Percentiles rank a stretch among this genome's conserved stretches.
Evolutionary conservation across 1,140 invertebrate species (phyloP).

Genomic region (Cotesia vestalis): DNA sequence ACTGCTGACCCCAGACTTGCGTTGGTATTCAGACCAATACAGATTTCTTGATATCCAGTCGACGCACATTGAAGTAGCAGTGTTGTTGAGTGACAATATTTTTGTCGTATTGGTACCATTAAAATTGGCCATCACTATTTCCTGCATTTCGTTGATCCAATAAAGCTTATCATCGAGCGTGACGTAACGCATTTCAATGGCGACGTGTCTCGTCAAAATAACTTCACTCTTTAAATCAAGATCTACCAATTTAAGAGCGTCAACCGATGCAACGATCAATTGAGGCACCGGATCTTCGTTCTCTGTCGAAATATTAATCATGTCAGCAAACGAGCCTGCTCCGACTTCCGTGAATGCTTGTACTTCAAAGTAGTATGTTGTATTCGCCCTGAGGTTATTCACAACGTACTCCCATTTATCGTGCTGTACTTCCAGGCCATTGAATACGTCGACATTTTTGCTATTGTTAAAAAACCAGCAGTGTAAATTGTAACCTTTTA

Average conservation of each 20-base stretch:
- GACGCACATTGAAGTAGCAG: constrained; percentile 74
- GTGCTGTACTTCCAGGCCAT: constrained; percentile 46
- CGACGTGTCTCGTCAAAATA: constrained; percentile 70
- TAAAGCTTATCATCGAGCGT: constrained; percentile 78
- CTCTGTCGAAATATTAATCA: constrained; percentile 71
- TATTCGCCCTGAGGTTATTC: constrained; percentile 68
- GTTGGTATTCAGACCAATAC: constrained; percentile 78
- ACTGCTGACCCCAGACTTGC: constrained; percentile 52
- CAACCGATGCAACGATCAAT: constrained; percentile 76
- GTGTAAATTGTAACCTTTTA: constrained; percentile 76
- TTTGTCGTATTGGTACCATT: constrained; percentile 68
- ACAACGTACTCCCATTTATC: constrained; percentile 68
- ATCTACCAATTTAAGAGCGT: constrained; percentile 78
- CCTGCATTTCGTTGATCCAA: constrained; percentile 85
- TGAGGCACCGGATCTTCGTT: constrained; percentile 79
- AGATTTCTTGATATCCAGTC: constrained; percentile 87
- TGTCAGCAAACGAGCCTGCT: constrained; percentile 72
- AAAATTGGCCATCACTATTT: constrained; percentile 75
- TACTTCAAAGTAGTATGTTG: constrained; percentile 82
- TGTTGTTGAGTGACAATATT: constrained; percentile 74
- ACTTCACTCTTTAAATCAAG: constrained; percentile 72
- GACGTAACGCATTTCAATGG: constrained; percentile 72
- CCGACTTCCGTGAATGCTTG: constrained; percentile 81
- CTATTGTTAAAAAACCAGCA: constrained; percentile 70
- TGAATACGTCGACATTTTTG: constrained; percentile 50